Base-by-base conservation (phyloP, 1,140 invertebrate species). In the Pantala flavescens region DNA sequence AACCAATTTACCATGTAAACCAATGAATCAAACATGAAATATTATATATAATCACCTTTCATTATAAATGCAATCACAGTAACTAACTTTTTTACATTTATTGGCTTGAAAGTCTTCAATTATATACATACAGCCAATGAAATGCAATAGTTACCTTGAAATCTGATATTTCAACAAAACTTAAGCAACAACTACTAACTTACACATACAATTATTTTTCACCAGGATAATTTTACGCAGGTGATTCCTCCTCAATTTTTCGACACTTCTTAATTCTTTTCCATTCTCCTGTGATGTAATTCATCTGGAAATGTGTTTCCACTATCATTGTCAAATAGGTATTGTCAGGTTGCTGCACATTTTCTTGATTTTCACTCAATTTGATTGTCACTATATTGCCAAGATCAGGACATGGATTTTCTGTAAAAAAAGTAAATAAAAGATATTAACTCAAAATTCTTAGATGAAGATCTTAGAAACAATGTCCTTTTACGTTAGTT, bases 241-340 rank as follows among this genome's bases (percentile, higher is more conserved):
- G 49, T 7, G 49, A 3, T 63, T 63, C 49, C 23, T 78, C 77
- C 7, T 78, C 77, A 0, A 72, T 21, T 24, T 73, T 76, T 24
- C 89, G 82, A 80, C 90, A 90, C 79, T 96, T 97, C 80, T 95
- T 93, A 73, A 97, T 92, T 49, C 93, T 84, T 78, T 96, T 96
- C 94, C 94, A 97, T 81, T 96, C 94, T 0, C 95, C 94, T 74
- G 93, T 95, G 77, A 90, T 92, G 83, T 97, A 97, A 83, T 98
- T 97, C 95, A 98, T 97, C 84, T 97, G 94, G 87, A 97, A 97
- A 83, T 96, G 95, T 16, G 93, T 96, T 82, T 98, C 95, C 0
- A 93, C 92, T 70, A 94, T 84, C 87, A 93, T 91, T 0, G 88
- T 88, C 0, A 91, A 83, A 72, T 88, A 88, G 0, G 88, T 89